Base-by-base conservation (phyloP, 2,888 invertebrate species). In the Rhamphomyia laevipes region DNA sequence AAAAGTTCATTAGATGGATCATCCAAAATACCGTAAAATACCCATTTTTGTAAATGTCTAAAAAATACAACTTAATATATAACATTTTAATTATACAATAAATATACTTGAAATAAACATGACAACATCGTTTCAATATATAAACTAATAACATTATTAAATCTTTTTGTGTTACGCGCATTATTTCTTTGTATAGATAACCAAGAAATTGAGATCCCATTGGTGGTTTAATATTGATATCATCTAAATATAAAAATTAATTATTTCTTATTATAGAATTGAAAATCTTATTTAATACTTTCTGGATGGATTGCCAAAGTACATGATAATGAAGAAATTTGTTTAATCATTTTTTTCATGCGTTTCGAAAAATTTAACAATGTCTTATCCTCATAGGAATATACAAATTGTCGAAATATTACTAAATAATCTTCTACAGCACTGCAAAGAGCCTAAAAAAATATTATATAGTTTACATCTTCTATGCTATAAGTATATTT, bases 1-100 rank as follows among this genome's bases (percentile, higher is more conserved):
- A 93, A 92, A 59, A 92, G 88, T 70, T 93, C 93, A 56, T 84
- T 81, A 60, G 81, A 82, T 13, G 77, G 75, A 66, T 92, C 92
- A 53, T 86, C 82, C 15, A 92, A 71, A 46, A 80, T 77, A 1
- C 93, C 94, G 63, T 89, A 84, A 61, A 89, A 85, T 52, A 93
- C 80, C 83, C 93, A 94, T 51, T 82, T 78, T 61, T 86, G 81
- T 33, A 94, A 74, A 62, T 68, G 62, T 16, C 59, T 60, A 40
- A 6, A 42, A 51, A 49, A 31, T 17, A 43, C 31, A 15, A 38
- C 18, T 16, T 21, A n/a, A 21, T n/a, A 13, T 3, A 5, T 35
- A n/a, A n/a, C n/a, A n/a, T 42, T 42, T 45, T 31, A 23, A 31
- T 21, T 18, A 10, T 16, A 23, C 17, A 17, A 16, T 10, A 17